Conservation (phyloP, 2,888 invertebrate genomes). For the Xylophagus ater region DNA sequence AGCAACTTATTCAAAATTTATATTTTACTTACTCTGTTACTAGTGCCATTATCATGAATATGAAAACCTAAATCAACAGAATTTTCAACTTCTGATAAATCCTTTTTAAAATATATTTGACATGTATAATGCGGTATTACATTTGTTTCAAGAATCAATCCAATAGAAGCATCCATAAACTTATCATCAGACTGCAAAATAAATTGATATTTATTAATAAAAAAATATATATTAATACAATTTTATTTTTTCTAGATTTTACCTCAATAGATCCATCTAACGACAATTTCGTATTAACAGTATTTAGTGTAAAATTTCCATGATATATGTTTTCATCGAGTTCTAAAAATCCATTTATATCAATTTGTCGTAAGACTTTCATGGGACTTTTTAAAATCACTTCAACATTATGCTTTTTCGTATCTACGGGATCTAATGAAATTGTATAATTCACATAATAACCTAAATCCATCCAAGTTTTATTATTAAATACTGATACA, state of each 20-base stretch:
- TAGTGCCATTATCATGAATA: conserved; percentile 44
- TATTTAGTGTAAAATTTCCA: conserved; percentile 42
- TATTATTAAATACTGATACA: conserved; percentile 39
- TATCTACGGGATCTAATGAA: conserved; percentile 33
- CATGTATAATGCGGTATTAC: conserved; percentile 54
- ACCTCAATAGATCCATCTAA: conserved; percentile 47
- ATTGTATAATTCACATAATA: conserved; percentile 42
- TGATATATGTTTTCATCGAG: conserved; percentile 43
- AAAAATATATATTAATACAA: background rate
- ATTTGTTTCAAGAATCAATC: conserved; percentile 51
- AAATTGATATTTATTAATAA: background rate
- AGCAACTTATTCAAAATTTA: background rate
- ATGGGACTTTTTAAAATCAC: conserved; percentile 46
- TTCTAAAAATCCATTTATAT: conserved; percentile 39
- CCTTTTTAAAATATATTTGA: conserved; percentile 54
- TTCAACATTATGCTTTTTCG: conserved; percentile 39
- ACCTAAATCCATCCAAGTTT: conserved; percentile 39
- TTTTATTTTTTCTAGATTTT: conserved; percentile 10
- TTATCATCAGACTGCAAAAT: conserved; percentile 44
- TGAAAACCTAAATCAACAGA: conserved; percentile 51
- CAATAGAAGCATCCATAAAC: conserved; percentile 50
- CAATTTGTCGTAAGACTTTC: conserved; percentile 40
- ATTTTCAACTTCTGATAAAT: conserved; percentile 54
- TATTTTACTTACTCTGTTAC: conserved; percentile 44
- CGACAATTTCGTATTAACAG: conserved; percentile 42